Evolutionary conservation across 2,888 invertebrate genomes (phyloP), one percentile per base, ranked within the genome.

Genomic region (Onchidella celtica): DNA sequence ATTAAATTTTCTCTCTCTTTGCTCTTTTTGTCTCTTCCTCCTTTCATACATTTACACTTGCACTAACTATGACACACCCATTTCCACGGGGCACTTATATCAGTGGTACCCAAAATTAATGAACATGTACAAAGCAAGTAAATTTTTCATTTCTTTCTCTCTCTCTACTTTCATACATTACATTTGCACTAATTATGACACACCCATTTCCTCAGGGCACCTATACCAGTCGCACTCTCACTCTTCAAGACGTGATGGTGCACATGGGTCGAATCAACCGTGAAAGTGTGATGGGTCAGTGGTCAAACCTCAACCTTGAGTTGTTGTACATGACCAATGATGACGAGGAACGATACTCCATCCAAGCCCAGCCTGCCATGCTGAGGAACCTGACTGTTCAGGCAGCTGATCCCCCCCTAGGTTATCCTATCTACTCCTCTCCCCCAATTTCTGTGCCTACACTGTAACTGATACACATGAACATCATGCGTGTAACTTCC

Each of bases 301-400:
- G 94, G 94, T 92, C 93, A n/a, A 94, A 93, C 84, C 91, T 94
- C 38, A 92, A 91, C 79, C 88, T 93, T 57, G 94, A 94, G 87
- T 89, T 94, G 36, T 90, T 94, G 40, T 94, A 94, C 87, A 89
- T 94, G 86, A 94, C 94, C 69, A 94, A 94, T 81, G 94, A 94
- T 86, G 94, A 94, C 86, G 94, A 94, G 86, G 94, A 94, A 85
- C 88, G 94, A 61, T 94, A 94, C 90, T 93, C 93, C 82, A 94
- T 94, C 77, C 93, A 93, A 88, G 94, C 94, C 55, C 93, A 94
- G 82, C 91, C 93, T 1, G 89, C 91, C 38, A 88, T 93, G 32
- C 88, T 94, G 32, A 89, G 94, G 14, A 94, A 94, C 85, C 89
- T 94, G 17, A 93, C 93, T 2, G 93, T 94, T 3, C 94, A 94